These are phyloP conservation scores for Cerceris rybyensis DNA, from an alignment of 2,888 invertebrate genomes.

Conservation along the genomic window DNA sequence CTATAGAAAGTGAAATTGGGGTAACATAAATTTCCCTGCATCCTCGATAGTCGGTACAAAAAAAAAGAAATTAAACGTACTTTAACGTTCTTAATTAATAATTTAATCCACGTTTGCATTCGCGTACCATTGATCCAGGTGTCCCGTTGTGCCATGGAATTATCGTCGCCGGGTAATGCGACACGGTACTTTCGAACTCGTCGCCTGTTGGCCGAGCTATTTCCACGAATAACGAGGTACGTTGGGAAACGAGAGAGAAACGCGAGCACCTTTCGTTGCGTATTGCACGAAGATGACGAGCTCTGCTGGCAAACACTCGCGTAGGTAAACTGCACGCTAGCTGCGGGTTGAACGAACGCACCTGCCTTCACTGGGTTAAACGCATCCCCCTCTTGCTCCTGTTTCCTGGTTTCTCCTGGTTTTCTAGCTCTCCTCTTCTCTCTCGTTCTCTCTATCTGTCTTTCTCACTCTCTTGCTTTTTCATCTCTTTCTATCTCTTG, in stretches of 20 bases:
- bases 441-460: not conserved
- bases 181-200: not conserved
- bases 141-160: not conserved
- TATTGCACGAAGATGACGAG: not conserved
- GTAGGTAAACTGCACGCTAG: conserved; percentile 46
- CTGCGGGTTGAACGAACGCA: conserved; percentile 52
- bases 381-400: conserved; percentile 7
- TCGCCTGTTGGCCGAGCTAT: conserved; percentile 13
- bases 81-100: no score
- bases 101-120: not conserved
- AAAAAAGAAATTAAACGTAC: no score
- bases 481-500: not conserved
- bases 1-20: no score
- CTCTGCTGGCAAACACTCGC: conserved; percentile 26
- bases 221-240: not conserved
- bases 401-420: not conserved
- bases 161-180: not conserved
- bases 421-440: not conserved
- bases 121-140: not conserved
- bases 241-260: conserved; percentile 16
- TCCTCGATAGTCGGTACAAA: no score
- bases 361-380: conserved; percentile 47
- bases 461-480: no score
- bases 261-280: conserved; percentile 16
- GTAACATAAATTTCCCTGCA: no score